phyloP scores from a whole-genome alignment of 2,797 vertebrate genomes.

The Percopsis omiscomaycus region DNA sequence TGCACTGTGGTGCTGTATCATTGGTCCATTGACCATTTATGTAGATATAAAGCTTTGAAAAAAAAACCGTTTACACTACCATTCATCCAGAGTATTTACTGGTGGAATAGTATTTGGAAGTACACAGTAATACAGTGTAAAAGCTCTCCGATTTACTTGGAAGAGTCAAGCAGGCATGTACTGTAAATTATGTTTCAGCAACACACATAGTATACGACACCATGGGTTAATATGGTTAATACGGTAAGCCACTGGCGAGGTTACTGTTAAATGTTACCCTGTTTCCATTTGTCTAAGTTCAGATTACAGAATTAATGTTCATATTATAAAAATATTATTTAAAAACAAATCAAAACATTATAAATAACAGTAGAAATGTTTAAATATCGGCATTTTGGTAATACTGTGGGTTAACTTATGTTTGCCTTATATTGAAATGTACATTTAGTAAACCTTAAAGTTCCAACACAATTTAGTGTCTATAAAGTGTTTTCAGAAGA shows the following conservation, averaged over 20 bases:
- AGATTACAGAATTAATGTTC: slow-evolving; percentile 8
- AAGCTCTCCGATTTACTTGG: too few relatives aligned
- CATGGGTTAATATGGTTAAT: too few relatives aligned
- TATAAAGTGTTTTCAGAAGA: background rate
- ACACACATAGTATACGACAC: too few relatives aligned
- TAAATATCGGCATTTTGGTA: background rate
- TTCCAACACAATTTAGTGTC: background rate
- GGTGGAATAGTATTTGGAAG: too few relatives aligned
- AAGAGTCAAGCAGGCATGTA: too few relatives aligned
- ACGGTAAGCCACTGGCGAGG: too few relatives aligned
- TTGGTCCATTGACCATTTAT: background rate
- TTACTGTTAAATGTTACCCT: too few relatives aligned
- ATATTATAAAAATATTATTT: background rate
- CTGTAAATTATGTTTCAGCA: too few relatives aligned
- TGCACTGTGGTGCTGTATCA: background rate
- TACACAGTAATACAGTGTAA: too few relatives aligned
- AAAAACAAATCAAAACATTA: slow-evolving; percentile 13
- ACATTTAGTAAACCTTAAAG: slow-evolving; percentile 6
- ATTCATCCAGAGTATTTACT: background rate
- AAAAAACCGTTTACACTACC: slow-evolving; percentile 1
- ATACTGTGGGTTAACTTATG: slow-evolving; percentile 12
- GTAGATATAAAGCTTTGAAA: background rate
- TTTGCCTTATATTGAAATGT: slow-evolving; percentile 24
- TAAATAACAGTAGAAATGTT: slow-evolving; percentile 2
- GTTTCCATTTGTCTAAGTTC: too few relatives aligned